Evolutionary conservation across 2,888 invertebrate species (phyloP).

Genomic region (Sinodicranocentrus sp.): DNA sequence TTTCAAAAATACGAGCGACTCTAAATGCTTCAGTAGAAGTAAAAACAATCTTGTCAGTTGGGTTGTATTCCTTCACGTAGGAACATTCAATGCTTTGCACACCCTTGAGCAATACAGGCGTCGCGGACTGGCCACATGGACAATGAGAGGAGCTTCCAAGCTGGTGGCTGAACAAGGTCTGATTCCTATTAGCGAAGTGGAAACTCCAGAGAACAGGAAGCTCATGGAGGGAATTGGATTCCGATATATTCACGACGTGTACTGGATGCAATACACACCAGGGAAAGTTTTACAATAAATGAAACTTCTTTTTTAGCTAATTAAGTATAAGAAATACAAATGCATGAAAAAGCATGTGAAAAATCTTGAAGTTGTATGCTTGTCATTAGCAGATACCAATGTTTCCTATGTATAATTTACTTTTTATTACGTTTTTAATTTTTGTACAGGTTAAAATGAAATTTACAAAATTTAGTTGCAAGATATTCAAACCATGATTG

Average conservation of each 20-base stretch:
- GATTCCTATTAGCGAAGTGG: slow-evolving; percentile 31
- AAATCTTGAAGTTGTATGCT: no score
- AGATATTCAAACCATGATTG: no score
- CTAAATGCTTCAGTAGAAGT: background rate
- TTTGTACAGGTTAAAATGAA: no score
- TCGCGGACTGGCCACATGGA: slow-evolving; percentile 31
- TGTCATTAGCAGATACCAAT: no score
- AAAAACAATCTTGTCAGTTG: slow-evolving; percentile 33
- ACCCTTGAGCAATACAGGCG: slow-evolving; percentile 40
- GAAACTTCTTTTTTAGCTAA: no score
- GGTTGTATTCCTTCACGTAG: slow-evolving; percentile 6
- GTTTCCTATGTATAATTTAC: no score
- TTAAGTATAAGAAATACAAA: no score
- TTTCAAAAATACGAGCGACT: slow-evolving; percentile 1
- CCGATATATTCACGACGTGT: slow-evolving; percentile 10
- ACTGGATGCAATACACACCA: slow-evolving; percentile 36
- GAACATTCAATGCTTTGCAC: slow-evolving; percentile 44
- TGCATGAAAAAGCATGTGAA: no score
- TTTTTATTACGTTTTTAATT: no score
- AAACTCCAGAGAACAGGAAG: slow-evolving; percentile 25
- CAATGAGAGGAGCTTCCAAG: slow-evolving; percentile 36
- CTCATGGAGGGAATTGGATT: slow-evolving; percentile 41
- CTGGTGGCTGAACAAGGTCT: slow-evolving; percentile 30
- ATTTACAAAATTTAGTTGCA: no score
- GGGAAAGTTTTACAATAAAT: no score